Evolutionary conservation across 2,888 invertebrate genomes (phyloP).

Genomic region (Geophilus truncorum): DNA sequence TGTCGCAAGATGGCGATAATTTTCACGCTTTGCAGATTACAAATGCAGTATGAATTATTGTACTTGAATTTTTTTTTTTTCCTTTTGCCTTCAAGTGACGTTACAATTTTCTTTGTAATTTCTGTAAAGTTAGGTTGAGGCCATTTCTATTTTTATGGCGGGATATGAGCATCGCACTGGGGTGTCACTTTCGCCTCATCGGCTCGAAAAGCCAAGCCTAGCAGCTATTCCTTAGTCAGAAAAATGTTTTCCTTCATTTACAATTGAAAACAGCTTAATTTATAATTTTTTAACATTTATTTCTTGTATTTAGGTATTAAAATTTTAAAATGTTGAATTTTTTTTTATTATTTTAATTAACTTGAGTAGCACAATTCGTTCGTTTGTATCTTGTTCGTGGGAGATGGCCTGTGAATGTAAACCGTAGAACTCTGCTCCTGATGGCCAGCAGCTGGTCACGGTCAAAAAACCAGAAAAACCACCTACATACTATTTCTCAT

Average conservation of each 20-base stretch:
- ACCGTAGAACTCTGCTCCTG: neutral
- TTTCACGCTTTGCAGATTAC: neutral
- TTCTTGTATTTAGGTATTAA: too few relatives aligned
- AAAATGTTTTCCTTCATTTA: too few relatives aligned
- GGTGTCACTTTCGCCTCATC: neutral
- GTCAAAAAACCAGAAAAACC: neutral
- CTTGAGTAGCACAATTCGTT: neutral
- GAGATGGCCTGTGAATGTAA: neutral
- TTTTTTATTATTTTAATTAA: neutral
- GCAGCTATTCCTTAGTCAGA: neutral
- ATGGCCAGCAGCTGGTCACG: neutral
- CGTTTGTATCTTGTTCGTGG: neutral
- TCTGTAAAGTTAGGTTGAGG: neutral
- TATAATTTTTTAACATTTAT: too few relatives aligned
- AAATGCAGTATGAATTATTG: neutral
- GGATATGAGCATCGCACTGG: neutral
- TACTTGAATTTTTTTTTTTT: neutral
- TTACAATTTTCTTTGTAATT: neutral
- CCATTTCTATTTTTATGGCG: neutral
- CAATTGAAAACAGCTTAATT: too few relatives aligned
- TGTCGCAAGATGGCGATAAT: neutral
- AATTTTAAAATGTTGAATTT: too few relatives aligned
- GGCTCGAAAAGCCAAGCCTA: neutral
- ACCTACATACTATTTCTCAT: neutral
- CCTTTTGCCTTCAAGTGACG: neutral